Base-by-base conservation (phyloP, 2,888 invertebrate species). In the Drosophila subquinaria region DNA sequence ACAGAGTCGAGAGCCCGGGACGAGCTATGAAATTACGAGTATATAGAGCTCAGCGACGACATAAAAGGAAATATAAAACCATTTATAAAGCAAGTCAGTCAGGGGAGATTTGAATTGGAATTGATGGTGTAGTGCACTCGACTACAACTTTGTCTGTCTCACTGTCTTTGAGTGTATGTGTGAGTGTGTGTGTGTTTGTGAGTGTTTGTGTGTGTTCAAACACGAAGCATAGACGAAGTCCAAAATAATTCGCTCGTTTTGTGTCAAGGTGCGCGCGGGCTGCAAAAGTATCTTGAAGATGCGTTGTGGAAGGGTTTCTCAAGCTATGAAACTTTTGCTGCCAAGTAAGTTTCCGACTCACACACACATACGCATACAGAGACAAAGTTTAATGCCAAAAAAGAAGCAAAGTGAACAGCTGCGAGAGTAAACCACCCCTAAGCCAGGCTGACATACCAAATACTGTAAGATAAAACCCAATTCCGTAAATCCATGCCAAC, bases 21-120 rank as follows among this genome's bases (percentile, higher is more conserved):
- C 30, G 36, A 45, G 53, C 52, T 52, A 33, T 3, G 17, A 42
- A 33, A 13, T 43, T 20, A n/a, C n/a, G 36, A 73, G 64, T 74
- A 69, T 78, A 77, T 69, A 30, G 30, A 76, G 73, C 61, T 57
- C 40, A 50, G 52, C 76, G 63, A 71, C 75, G 82, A 89, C 86
- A 88, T 86, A 88, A 87, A 87, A 87, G 89, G 88, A 89, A 87
- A 87, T 88, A 88, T 87, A 87, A 89, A 87, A 87, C 86, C 89
- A 87, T 87, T 87, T 89, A 88, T 83, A 85, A 88, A 82, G 88
- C 89, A 85, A 86, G 88, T 89, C 86, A 86, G 84, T 84, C 88
- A 85, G 86, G 86, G 86, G 88, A 87, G 84, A 89, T 86, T 89
- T 86, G 82, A 89, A 88, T 86, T 87, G 89, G 85, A 87, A 85